These are phyloP conservation scores for Sorex fumeus DNA, from an alignment of 2,113 vertebrate species.

Conservation along the genomic window DNA sequence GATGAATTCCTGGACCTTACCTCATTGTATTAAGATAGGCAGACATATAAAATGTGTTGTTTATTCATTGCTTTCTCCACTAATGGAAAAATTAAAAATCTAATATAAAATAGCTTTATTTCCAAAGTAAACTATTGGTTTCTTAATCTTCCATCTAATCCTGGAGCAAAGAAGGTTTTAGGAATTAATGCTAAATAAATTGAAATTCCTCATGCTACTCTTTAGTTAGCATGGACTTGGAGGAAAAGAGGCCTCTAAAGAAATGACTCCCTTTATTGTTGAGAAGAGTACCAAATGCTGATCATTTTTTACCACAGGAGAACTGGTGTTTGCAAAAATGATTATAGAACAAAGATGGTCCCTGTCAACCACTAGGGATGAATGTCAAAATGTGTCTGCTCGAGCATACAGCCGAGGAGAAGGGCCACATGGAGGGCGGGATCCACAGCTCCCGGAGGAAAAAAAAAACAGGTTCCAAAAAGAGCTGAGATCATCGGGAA, in stretches of 20 bases:
- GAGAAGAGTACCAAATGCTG: neutral
- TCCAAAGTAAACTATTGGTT: neutral
- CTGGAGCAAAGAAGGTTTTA: neutral
- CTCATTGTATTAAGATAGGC: constrained; percentile 3
- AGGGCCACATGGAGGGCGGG: too few relatives aligned
- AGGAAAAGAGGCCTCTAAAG: neutral
- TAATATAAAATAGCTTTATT: constrained; percentile 15
- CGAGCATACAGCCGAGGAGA: too few relatives aligned
- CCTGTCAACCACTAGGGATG: neutral
- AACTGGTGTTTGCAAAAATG: neutral
- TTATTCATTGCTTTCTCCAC: neutral
- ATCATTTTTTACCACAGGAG: too few relatives aligned
- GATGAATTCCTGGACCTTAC: neutral
- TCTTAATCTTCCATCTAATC: neutral
- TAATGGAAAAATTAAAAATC: constrained; percentile 22
- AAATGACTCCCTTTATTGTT: neutral
- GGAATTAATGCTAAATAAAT: neutral
- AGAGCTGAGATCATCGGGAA: too few relatives aligned
- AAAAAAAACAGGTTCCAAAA: too few relatives aligned
- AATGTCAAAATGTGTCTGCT: neutral
- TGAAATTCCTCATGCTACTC: neutral
- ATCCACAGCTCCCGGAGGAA: too few relatives aligned
- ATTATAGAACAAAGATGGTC: too few relatives aligned
- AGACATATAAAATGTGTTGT: neutral
- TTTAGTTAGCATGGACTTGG: neutral